phyloP scores from a whole-genome alignment of 2,888 invertebrate species.

The Melanotus villosus region DNA sequence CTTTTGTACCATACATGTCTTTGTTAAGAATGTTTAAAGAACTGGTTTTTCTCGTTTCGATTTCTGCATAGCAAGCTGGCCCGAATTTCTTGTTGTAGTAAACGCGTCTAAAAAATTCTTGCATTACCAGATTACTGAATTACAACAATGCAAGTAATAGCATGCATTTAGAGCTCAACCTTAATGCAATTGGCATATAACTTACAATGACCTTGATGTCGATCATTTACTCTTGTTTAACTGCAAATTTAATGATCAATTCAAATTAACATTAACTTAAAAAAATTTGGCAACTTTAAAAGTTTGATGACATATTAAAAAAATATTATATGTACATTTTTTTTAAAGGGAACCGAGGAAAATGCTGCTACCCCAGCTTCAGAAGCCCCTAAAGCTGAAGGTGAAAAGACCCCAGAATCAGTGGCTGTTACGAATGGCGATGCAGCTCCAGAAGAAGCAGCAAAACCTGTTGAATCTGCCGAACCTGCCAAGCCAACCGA shows the following conservation, averaged over 20 bases:
- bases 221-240: no score
- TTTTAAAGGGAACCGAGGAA: conserved; percentile 53
- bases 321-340: no score
- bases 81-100: not conserved
- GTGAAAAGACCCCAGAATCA: conserved; percentile 51
- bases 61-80: not conserved
- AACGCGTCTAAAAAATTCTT: not conserved
- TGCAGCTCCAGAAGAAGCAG: conserved; percentile 46
- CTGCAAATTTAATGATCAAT: not conserved
- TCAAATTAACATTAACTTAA: not conserved
- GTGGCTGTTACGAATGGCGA: conserved; percentile 54
- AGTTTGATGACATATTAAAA: not conserved
- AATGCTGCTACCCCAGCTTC: conserved; percentile 59
- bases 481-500: conserved; percentile 4
- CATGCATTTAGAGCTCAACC: not conserved
- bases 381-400: conserved; percentile 61
- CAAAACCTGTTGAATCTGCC: conserved; percentile 20
- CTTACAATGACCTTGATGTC: no score
- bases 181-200: no score
- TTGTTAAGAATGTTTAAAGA: no score
- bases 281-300: not conserved
- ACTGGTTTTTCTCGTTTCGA: conserved; percentile 1
- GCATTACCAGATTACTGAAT: not conserved
- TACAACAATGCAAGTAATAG: not conserved
- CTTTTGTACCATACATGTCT: not conserved